Evolutionary conservation across 2,113 vertebrate genomes (phyloP).

Genomic region (Spilogale gracilis): DNA sequence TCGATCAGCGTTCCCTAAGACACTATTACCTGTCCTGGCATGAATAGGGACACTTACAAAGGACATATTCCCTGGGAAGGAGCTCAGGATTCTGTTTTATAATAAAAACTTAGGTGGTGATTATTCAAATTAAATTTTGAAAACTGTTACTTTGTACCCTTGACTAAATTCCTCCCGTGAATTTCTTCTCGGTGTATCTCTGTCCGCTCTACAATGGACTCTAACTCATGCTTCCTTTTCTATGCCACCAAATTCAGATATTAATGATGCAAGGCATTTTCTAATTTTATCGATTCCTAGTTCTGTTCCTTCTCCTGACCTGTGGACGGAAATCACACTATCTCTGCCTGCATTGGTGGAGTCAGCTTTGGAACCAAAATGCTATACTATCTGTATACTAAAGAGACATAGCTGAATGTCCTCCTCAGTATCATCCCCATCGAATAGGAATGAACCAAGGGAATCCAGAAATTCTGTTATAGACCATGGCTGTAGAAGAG

Average conservation of each 20-base stretch:
- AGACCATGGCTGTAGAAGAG: rapidly evolving
- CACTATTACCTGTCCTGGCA: background rate
- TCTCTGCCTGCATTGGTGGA: background rate
- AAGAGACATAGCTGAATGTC: background rate
- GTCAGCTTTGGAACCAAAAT: background rate
- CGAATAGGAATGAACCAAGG: background rate
- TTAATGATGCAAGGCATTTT: background rate
- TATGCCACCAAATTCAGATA: background rate
- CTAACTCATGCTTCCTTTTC: background rate
- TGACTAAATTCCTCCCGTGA: background rate
- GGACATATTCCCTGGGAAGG: background rate
- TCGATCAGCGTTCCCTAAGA: background rate
- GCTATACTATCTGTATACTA: background rate
- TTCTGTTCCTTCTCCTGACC: background rate
- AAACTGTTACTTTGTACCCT: background rate
- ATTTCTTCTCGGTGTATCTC: background rate
- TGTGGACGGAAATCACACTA: background rate
- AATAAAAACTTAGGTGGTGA: background rate
- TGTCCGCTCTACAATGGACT: background rate
- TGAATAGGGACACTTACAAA: background rate
- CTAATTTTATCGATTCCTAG: background rate
- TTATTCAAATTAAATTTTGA: background rate
- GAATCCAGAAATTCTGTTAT: background rate
- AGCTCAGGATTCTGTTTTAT: background rate
- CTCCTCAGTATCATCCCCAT: background rate